A percentile compares a stretch with the other conserved stretches of the same genome.
Conservation (phyloP, 2,888 invertebrate genomes). For the Plebejus anna region DNA sequence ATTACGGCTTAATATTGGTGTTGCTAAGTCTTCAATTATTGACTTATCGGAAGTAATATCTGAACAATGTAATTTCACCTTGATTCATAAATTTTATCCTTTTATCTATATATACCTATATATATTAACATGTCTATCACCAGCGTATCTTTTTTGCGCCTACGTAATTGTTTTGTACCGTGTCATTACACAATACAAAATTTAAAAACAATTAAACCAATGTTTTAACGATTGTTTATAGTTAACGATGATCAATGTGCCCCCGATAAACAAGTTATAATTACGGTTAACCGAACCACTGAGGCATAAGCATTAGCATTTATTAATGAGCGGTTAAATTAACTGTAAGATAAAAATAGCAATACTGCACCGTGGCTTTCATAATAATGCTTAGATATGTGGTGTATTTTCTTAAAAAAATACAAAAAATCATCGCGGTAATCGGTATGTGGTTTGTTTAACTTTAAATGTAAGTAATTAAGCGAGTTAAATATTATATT, state of each 20-base stretch:
- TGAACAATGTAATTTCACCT: no score
- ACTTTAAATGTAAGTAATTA: no score
- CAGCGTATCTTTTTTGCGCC: neutral
- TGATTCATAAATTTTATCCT: no score
- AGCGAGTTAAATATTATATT: no score
- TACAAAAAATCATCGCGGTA: neutral
- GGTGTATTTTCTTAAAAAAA: neutral
- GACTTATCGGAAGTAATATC: no score
- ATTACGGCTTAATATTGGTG: no score
- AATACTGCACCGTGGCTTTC: constrained; percentile 23
- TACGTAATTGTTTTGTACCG: neutral
- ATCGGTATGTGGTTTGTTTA: no score
- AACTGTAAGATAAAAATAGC: constrained; percentile 40
- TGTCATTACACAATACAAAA: constrained; percentile 15
- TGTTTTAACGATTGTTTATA: constrained; percentile 21
- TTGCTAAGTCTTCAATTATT: no score
- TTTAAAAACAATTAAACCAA: constrained; percentile 26
- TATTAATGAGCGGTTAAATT: constrained; percentile 39
- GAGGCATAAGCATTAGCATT: constrained; percentile 38
- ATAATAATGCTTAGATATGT: constrained; percentile 18
- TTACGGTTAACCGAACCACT: constrained; percentile 36
- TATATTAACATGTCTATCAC: no score
- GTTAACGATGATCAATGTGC: constrained; percentile 24
- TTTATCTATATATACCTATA: no score
- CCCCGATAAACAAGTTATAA: constrained; percentile 30